Evolutionary conservation across 64 coral and sea anemone species (phyloP), one percentile per base, ranked within the genome.

Genomic region (Acropora yongei): DNA sequence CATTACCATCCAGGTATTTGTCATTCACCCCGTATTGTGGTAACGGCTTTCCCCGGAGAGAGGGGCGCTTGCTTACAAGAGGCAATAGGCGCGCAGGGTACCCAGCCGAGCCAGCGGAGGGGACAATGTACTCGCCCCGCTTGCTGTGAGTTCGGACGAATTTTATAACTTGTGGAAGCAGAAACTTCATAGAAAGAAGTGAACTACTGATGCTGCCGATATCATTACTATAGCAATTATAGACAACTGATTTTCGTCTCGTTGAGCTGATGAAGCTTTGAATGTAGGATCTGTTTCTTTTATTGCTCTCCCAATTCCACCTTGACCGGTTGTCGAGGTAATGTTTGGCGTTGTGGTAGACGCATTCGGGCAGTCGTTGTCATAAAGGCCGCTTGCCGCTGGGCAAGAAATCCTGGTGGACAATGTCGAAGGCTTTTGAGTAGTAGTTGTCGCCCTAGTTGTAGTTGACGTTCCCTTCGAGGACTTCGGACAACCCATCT

Each of bases 71-170:
- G 18, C 79, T 47, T 67, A 97, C 89, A 9, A 91, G 79, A 17
- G 92, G 95, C 57, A 97, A 82, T 8, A 97, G 65, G 4, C 95
- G 88, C 1, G 76, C 95, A 10, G 92, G 82, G 65, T 97, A 97
- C 2, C 92, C 95, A 50, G 83, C 47, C 2, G 76, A 41, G 2
- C 92, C 92, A 0, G 83, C 44, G 1, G 92, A 87, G 46, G 95
- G 95, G 1, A 97, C 95, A 0, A 97, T 90, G 47, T 97, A 97
- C 61, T 97, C 95, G 3, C 95, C 95, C 53, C 95, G 78, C 91
- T 97, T 97, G 57, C 95, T 97, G 19, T 97, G 95, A 4, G 88
- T 97, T 9, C 95, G 95, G 40, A 97, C 74, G 45, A 30, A 30
- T 30, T 30, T 42, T 17, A 97, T 90, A 63, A 97, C 47, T 8